Base-by-base conservation (phyloP, 1,140 invertebrate species). In the Hylaeus volcanicus region DNA sequence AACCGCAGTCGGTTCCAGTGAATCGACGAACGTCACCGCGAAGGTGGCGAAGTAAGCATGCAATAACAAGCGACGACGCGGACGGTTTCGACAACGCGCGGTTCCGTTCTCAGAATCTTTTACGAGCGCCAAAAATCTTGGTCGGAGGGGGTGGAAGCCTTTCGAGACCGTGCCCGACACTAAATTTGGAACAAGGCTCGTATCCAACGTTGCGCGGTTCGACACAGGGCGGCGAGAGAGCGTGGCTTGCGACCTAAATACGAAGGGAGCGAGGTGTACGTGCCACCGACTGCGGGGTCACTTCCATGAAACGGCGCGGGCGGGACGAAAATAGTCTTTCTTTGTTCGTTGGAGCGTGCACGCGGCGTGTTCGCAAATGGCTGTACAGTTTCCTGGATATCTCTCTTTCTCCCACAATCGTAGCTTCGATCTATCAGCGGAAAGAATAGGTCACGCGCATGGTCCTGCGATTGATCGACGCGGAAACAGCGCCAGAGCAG, bases 171-270 rank as follows among this genome's bases (percentile, higher is more conserved):
- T 85, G 71, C 72, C 41, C 48, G 72, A 4, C 53, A 71, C 83
- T 88, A 88, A 88, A 88, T 88, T 87, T 85, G 86, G 76, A 88
- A 80, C 86, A 64, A 82, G 82, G 64, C 72, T 84, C 76, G 72
- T 66, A 81, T 75, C 69, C 68, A 83, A 71, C 43, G 53, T 15
- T 61, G 74, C 37, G 51, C 64, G 48, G 11, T 53, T 43, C 64
- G 65, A 60, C 64, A 56, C 60, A 70, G 66, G 51, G 65, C 58
- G 37, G 41, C 2, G 51, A 45, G 43, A 56, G 74, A 74, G 48
- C 60, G 51, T 43, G n/a, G 81, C 60, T 74, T 81, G 87, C 88
- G 88, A 89, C 88, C 88, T 82, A 89, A 89, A 89, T 89, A 89
- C 78, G 85, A 86, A 85, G 85, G 88, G 78, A 84, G 51, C 63